Conservation (phyloP, 2,888 invertebrate genomes). For the Pachydiplax longipennis region DNA sequence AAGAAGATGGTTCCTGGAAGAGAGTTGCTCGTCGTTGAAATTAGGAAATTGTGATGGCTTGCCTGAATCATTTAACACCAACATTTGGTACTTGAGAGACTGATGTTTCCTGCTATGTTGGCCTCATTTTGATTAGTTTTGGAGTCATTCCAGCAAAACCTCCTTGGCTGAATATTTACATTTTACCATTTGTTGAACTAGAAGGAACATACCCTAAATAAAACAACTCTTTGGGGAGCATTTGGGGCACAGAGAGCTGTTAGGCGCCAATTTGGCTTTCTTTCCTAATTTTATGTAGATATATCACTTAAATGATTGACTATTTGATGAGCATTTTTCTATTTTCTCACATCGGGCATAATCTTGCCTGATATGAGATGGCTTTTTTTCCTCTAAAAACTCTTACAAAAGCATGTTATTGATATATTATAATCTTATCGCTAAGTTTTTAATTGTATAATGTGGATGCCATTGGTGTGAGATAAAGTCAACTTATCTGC, state of each 20-base stretch:
- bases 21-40: slow-evolving; percentile 57
- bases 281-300: slow-evolving; percentile 2
- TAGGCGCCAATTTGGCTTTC: neutral
- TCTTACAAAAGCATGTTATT: neutral
- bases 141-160: neutral
- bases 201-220: neutral
- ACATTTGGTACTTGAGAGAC: slow-evolving; percentile 3
- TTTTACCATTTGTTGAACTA: neutral
- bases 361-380: neutral
- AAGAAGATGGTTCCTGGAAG: slow-evolving; percentile 58
- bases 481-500: neutral
- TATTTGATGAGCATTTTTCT: neutral
- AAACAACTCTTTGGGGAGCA: neutral
- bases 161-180: neutral
- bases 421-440: neutral
- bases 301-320: neutral
- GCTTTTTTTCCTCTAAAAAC: neutral
- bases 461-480: neutral
- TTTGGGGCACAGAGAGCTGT: neutral
- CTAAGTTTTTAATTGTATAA: neutral
- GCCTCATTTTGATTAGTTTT: neutral
- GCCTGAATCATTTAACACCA: neutral
- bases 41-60: neutral
- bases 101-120: neutral
- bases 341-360: neutral